phyloP scores from a whole-genome alignment of 2,888 invertebrate species.

The Chrysotoxum bicinctum region DNA sequence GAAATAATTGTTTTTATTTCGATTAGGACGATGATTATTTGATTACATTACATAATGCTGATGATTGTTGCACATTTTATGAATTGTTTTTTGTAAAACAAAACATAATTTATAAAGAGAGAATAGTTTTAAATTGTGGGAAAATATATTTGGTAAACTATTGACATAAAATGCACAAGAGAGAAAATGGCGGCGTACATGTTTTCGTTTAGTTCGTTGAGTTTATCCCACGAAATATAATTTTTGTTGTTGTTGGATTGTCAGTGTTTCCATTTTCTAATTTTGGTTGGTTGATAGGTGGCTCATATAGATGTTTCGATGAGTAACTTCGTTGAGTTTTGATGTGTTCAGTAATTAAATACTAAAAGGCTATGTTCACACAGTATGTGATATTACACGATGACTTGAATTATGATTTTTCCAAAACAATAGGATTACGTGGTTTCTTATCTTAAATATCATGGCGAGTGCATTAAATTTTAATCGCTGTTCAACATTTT shows the following conservation, averaged over 20 bases:
- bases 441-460: too few species aligned
- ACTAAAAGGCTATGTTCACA: background rate
- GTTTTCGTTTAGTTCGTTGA: conserved; percentile 75
- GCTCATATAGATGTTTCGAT: conserved; percentile 15
- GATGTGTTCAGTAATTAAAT: background rate
- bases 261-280: conserved; percentile 5
- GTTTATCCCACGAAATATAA: conserved; percentile 71
- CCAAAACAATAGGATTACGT: too few species aligned
- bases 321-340: conserved; percentile 14
- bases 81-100: conserved; percentile 62
- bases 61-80: conserved; percentile 72
- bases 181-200: conserved; percentile 77
- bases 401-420: too few species aligned
- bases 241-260: conserved; percentile 45
- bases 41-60: conserved; percentile 75
- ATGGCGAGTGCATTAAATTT: too few species aligned
- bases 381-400: too few species aligned
- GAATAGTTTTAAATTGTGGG: conserved; percentile 48
- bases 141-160: conserved; percentile 75
- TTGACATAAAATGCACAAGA: conserved; percentile 77
- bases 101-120: conserved; percentile 69
- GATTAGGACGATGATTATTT: conserved; percentile 48
- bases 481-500: too few species aligned
- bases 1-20: conserved; percentile 53
- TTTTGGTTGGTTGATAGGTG: background rate